Conservation (phyloP, 2,888 invertebrate genomes). For the Eupeodes luniger region DNA sequence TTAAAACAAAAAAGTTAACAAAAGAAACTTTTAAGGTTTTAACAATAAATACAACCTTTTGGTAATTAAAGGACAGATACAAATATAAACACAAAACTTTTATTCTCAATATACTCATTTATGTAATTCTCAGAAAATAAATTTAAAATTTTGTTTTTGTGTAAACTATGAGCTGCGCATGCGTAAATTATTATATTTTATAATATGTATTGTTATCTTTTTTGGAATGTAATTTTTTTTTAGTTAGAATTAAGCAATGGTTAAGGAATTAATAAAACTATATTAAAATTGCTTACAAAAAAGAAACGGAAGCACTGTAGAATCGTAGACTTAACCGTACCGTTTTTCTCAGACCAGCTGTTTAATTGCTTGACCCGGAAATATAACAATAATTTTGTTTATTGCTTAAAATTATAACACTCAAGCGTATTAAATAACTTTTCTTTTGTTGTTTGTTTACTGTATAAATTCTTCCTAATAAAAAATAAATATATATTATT, state of each 20-base stretch:
- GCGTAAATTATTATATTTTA: not conserved
- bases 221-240: constrained; percentile 59
- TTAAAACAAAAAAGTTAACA: constrained; percentile 11
- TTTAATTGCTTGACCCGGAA: constrained; percentile 31
- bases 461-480: constrained; percentile 60
- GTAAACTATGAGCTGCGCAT: constrained; percentile 12
- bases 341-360: constrained; percentile 23
- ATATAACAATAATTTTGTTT: constrained; percentile 4
- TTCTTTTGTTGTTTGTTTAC: constrained; percentile 34
- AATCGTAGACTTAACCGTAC: constrained; percentile 2
- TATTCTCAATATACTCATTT: not conserved
- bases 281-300: constrained; percentile 8
- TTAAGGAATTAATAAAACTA: not conserved
- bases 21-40: not conserved
- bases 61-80: not conserved
- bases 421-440: not conserved
- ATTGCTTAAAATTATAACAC: constrained; percentile 12
- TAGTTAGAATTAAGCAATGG: not conserved
- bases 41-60: constrained; percentile 29
- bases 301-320: constrained; percentile 24
- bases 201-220: not conserved
- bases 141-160: constrained; percentile 12
- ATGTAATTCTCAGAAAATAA: not conserved
- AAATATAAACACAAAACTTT: constrained; percentile 19
- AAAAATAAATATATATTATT: constrained; percentile 65